Percentiles rank a stretch among this genome's conserved stretches.
Conservation (phyloP, 30 jellyfish, hydroid and myxozoan genomes). For the Turritopsis dohrnii region DNA sequence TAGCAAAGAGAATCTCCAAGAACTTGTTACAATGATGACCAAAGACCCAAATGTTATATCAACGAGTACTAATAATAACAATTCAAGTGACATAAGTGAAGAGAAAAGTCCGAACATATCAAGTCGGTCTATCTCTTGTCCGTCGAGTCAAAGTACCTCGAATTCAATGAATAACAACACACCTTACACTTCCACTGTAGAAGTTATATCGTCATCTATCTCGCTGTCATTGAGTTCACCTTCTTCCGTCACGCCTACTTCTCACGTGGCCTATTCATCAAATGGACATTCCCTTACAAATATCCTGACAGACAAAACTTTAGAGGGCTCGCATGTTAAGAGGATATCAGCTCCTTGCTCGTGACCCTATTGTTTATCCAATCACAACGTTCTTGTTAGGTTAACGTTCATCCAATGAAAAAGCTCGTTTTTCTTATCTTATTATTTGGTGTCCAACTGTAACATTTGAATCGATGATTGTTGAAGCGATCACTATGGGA, state of each 20-base stretch:
- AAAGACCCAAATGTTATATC: background rate
- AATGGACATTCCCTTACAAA: constrained; percentile 1
- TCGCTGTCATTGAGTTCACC: background rate
- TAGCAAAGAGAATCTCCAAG: constrained; percentile 34
- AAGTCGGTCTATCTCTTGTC: constrained; percentile 2
- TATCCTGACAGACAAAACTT: background rate
- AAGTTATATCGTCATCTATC: constrained; percentile 4
- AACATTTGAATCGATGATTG: too few species aligned
- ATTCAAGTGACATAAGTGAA: background rate
- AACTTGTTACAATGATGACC: constrained; percentile 31
- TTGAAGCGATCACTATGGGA: too few species aligned
- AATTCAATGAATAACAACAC: background rate
- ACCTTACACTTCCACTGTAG: background rate
- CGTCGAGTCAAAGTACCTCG: background rate
- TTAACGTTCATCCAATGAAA: background rate
- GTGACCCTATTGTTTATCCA: background rate
- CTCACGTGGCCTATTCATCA: background rate
- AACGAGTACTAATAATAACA: background rate
- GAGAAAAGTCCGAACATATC: background rate
- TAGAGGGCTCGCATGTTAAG: background rate
- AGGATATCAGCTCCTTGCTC: background rate
- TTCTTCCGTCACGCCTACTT: background rate
- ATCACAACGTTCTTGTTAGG: background rate
- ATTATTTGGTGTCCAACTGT: background rate
- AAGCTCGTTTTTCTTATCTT: background rate